Base-by-base conservation (phyloP, 1,140 invertebrate genomes). In the Drosophila nikananu region DNA sequence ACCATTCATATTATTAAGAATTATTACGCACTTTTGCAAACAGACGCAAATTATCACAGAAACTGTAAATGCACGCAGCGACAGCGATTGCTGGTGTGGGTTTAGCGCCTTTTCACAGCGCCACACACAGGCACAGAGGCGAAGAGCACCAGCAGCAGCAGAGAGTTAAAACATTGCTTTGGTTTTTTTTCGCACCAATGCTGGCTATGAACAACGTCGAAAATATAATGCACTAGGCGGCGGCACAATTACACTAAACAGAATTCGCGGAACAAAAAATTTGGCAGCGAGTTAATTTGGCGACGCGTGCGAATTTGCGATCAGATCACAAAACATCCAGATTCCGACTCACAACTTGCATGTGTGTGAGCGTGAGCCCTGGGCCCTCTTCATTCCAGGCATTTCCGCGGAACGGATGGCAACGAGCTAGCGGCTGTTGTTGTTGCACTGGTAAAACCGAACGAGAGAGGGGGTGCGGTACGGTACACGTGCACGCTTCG, bases 391-490 rank as follows among this genome's bases (percentile, higher is more conserved):
- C 66, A 54, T 61, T 66, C 41, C 81, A 72, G 46, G 27, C 67
- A 65, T 90, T 90, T 75, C 86, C 37, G n/a, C 17, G 83, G 54
- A 87, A 83, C 73, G 73, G 52, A 52, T 75, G 83, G 68, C 13
- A 81, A 41, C 62, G 73, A 49, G 7, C 81, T 77, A 76, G 75
- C 59, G 65, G 76, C 68, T 67, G 59, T 78, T 77, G 57, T 46
- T 62, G 13, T 27, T 74, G 57, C 27, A 37, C 8, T n/a, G 32
- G 41, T 21, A n/a, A 15, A 51, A 19, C 30, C 1, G 37, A 25
- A 25, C 7, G 37, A 32, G 68, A 58, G 41, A 30, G 52, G 58
- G 52, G 19, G 48, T 57, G 39, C 35, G 46, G 60, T 37, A 39
- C 30, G 54, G 46, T 15, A 41, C 37, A 78, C 76, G 67, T 59